Evolutionary conservation across 1,140 invertebrate genomes (phyloP).

Genomic region (Epicauta chinensis): DNA sequence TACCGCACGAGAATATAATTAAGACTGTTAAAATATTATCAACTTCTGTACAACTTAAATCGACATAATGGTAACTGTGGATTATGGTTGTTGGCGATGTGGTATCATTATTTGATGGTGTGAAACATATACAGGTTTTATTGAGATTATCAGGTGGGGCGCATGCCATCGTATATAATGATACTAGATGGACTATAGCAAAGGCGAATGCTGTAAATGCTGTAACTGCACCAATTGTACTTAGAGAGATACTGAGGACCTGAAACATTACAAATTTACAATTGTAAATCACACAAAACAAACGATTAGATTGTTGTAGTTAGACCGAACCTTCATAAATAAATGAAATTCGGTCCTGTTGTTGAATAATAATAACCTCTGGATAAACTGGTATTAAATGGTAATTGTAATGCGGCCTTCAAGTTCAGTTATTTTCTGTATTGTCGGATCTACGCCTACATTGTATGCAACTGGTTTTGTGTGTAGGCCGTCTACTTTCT

Average conservation of each 20-base stretch:
- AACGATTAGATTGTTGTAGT: too few relatives aligned
- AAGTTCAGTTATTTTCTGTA: too few relatives aligned
- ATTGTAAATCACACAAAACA: too few relatives aligned
- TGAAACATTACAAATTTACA: constrained; percentile 34
- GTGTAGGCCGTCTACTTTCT: too few relatives aligned
- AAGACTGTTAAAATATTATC: constrained; percentile 40
- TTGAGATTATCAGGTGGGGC: constrained; percentile 35
- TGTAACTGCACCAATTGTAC: constrained; percentile 36
- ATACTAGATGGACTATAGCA: constrained; percentile 42
- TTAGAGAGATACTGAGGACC: constrained; percentile 42
- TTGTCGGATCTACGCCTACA: too few relatives aligned
- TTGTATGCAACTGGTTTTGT: too few relatives aligned
- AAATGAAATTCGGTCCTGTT: too few relatives aligned
- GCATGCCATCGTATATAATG: constrained; percentile 41
- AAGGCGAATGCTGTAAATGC: constrained; percentile 43
- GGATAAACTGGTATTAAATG: too few relatives aligned
- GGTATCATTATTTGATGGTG: constrained; percentile 7
- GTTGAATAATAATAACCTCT: too few relatives aligned
- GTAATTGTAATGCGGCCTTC: too few relatives aligned
- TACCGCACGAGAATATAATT: constrained; percentile 39
- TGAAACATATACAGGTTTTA: constrained; percentile 37
- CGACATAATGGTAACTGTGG: constrained; percentile 40
- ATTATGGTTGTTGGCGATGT: constrained; percentile 13
- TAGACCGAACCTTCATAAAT: too few relatives aligned
- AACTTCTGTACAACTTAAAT: constrained; percentile 45